Base-by-base conservation (phyloP, 1,140 invertebrate species). In the Atta texana region DNA sequence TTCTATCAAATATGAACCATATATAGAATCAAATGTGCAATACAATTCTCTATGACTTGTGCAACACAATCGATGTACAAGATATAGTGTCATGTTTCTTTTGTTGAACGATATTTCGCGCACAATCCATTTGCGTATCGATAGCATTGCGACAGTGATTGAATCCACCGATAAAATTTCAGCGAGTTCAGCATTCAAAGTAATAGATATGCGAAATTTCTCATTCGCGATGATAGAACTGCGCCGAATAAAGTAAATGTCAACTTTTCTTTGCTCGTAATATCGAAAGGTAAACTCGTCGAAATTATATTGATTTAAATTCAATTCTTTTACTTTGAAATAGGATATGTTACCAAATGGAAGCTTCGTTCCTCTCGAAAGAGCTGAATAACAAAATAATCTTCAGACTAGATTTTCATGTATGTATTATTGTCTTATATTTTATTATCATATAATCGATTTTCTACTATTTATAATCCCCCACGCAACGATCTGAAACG, bases 381-480 rank as follows among this genome's bases (percentile, higher is more conserved):
- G 34, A 69, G 31, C 1, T 49, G 12, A 66, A 3, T 39, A 53
- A 55, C 5, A 66, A 5, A 53, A 68, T 34, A 5, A 57, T 18
- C 8, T 51, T 51, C 49, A 51, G 14, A 21, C 55, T 69, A 55
- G 51, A 81, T 81, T 10, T 71, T 55, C 1, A 39, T 8, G 31
- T 24, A 53, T 44, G n/a, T 49, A 31, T 28, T 51, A 51, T 18
- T 57, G 39, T 49, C 34, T 59, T 34, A 18, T 59, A 66, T 34
- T 66, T 64, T 34, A 66, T 34, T 81, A 4, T n/a, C 7, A n/a
- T 39, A 34, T 55, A 72, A 81, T 81, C 78, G 66, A 71, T 81
- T 21, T 72, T 44, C 34, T 12, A 34, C 7, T 81, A 81, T 81
- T 81, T 81, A 81, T 81, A 72, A 81, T 16, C 18, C 24, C 6